These are phyloP conservation scores for Cosmia pyralina DNA, from an alignment of 2,888 invertebrate genomes.

Conservation along the genomic window DNA sequence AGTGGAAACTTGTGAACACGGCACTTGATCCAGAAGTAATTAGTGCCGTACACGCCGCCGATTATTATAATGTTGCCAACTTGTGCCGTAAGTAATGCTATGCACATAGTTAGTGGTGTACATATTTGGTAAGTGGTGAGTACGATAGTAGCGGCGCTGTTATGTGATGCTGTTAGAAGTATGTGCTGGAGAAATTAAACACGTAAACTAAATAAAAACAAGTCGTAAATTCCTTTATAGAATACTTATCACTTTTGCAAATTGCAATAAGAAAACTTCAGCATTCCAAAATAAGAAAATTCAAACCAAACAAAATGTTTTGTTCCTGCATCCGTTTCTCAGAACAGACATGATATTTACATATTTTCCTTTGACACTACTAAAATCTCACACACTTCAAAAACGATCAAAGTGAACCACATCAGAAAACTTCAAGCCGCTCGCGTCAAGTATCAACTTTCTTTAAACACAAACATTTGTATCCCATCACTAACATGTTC, in stretches of 20 bases:
- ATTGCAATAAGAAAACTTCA: not conserved
- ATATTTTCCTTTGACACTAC: slow-evolving; percentile 16
- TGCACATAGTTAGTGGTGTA: slow-evolving; percentile 57
- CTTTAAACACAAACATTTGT: slow-evolving; percentile 54
- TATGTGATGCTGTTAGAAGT: not conserved
- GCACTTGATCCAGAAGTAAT: slow-evolving; percentile 50
- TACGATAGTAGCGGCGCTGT: not conserved
- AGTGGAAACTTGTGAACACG: slow-evolving; percentile 58
- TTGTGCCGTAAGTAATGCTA: slow-evolving; percentile 54
- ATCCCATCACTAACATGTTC: slow-evolving; percentile 31
- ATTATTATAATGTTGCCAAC: slow-evolving; percentile 65
- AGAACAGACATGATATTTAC: not conserved
- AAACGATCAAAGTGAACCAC: slow-evolving; percentile 53
- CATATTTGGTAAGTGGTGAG: not conserved
- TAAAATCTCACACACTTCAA: slow-evolving; percentile 19
- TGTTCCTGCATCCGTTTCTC: not conserved
- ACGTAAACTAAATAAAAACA: not conserved
- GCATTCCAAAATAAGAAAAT: not conserved
- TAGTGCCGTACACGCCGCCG: slow-evolving; percentile 49
- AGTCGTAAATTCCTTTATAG: too few species aligned
- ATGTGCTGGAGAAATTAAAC: not conserved
- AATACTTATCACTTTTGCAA: not conserved
- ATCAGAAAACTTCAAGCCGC: slow-evolving; percentile 27
- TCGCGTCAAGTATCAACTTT: slow-evolving; percentile 41
- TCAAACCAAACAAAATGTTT: not conserved